Conservation (phyloP, 2,797 vertebrate genomes). For the Cebuella pygmaea region DNA sequence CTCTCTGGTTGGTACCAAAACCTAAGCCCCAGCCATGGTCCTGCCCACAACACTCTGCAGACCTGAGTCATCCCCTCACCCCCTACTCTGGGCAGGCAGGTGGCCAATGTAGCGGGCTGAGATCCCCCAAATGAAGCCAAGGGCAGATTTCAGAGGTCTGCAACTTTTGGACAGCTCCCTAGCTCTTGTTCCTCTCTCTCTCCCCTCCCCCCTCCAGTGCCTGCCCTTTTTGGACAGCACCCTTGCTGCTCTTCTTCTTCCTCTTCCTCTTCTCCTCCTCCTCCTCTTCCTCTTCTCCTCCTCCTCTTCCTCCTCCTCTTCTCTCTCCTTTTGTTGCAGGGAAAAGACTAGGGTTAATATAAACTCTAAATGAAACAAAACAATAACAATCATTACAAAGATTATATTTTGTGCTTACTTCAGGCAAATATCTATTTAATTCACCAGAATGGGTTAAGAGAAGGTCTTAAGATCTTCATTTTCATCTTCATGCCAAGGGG, state of each 20-base stretch:
- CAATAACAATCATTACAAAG: neutral
- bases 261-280: no score
- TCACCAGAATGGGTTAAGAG: neutral
- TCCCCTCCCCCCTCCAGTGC: fast-evolving
- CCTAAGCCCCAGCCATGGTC: neutral
- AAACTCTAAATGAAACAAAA: neutral
- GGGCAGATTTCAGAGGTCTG: neutral
- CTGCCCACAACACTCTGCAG: neutral
- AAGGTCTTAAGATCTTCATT: neutral
- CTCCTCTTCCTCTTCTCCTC: neutral
- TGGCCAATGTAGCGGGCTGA: neutral
- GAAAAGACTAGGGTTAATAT: neutral
- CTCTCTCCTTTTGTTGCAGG: neutral
- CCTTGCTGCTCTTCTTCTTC: no score
- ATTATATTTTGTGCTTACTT: neutral
- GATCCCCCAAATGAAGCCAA: neutral
- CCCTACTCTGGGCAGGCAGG: neutral
- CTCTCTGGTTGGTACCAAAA: neutral
- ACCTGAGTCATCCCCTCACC: neutral
- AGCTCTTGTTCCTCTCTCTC: neutral
- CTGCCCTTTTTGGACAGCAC: no score
- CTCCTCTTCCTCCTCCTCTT: neutral
- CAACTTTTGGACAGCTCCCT: neutral
- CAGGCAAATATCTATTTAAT: neutral
- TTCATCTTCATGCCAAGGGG: neutral